Evolutionary conservation across 2,888 invertebrate species (phyloP).

Genomic region (Synergus umbraculus): DNA sequence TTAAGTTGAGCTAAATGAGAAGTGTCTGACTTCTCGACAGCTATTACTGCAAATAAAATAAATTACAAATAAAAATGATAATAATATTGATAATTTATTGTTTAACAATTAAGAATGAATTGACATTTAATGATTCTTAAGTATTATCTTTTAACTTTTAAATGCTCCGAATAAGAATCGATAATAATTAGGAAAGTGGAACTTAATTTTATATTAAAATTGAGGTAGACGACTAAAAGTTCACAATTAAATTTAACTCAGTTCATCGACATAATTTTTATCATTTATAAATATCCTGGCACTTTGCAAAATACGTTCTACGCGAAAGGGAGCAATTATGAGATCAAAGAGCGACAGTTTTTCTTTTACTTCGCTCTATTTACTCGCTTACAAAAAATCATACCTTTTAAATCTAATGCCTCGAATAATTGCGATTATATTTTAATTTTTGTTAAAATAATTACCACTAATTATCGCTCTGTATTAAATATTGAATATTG

Average conservation of each 20-base stretch:
- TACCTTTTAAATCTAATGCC: too few species aligned
- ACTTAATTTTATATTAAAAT: background rate
- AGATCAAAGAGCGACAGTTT: background rate
- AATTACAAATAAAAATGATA: background rate
- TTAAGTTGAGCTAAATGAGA: slow-evolving; percentile 61
- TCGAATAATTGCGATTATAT: too few species aligned
- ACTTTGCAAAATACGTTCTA: background rate
- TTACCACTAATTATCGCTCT: too few species aligned
- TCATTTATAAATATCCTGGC: background rate
- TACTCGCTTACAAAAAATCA: background rate
- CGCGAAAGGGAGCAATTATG: background rate
- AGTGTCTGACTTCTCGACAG: slow-evolving; percentile 67
- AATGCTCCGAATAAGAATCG: too few species aligned
- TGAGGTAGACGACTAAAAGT: background rate
- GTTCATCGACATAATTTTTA: background rate
- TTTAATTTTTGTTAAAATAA: too few species aligned
- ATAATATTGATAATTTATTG: background rate
- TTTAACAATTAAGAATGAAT: background rate
- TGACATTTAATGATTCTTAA: background rate
- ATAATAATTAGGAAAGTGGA: background rate
- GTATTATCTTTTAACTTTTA: background rate
- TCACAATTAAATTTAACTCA: background rate
- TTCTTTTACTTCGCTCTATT: background rate
- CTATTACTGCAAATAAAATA: slow-evolving; percentile 64
- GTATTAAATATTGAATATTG: too few species aligned